These are phyloP conservation scores for Leuciscus idus DNA, from an alignment of 2,113 vertebrate genomes.

Conservation along the genomic window DNA sequence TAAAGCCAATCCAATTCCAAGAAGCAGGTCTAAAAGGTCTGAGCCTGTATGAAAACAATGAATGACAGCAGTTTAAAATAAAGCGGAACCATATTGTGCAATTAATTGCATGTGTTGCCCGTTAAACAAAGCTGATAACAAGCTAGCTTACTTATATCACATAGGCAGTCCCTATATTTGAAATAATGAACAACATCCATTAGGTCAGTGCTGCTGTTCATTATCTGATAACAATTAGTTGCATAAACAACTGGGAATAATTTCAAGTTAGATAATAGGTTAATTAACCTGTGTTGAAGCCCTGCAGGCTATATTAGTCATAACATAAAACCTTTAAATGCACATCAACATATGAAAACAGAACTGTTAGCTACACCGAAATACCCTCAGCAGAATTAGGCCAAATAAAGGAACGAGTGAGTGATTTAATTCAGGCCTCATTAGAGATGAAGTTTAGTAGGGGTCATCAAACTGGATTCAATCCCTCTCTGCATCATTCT, in stretches of 20 bases:
- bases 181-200: neutral
- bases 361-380: neutral
- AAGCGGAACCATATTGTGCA: conserved; percentile 18
- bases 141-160: neutral
- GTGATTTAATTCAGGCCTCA: conserved; percentile 37
- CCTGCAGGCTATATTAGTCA: neutral
- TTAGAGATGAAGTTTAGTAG: conserved; percentile 25
- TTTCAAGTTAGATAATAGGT: conserved; percentile 17
- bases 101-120: conserved; percentile 17
- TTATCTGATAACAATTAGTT: conserved; percentile 26
- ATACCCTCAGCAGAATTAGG: neutral
- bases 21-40: conserved; percentile 14
- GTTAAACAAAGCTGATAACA: neutral
- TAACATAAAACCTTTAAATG: conserved; percentile 15
- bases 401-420: neutral
- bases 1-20: neutral
- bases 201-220: neutral
- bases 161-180: neutral
- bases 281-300: conserved; percentile 31
- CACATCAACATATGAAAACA: neutral
- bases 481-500: neutral
- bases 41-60: conserved; percentile 16
- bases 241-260: conserved; percentile 41
- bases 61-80: neutral
- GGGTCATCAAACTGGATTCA: conserved; percentile 21